Evolutionary conservation across 2,888 invertebrate species (phyloP).

Genomic region (Caenorhabditis japonica): DNA sequence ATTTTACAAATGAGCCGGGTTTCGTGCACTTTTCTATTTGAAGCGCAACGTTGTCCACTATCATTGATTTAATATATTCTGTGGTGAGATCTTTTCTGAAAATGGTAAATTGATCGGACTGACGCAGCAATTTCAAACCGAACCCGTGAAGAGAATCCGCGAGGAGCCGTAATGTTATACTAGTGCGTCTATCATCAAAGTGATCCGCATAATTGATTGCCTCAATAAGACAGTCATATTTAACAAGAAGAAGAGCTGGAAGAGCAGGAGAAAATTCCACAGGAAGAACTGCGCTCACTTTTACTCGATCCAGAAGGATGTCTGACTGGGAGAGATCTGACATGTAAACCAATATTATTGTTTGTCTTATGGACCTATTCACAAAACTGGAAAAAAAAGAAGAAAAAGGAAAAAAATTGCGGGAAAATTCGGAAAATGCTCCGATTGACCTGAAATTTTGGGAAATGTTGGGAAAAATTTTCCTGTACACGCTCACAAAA

Average conservation of each 20-base stretch:
- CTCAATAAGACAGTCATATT: conserved; percentile 49
- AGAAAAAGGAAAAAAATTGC: too few relatives aligned
- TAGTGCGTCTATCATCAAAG: conserved; percentile 56
- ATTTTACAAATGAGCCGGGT: conserved; percentile 14
- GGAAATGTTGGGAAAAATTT: too few relatives aligned
- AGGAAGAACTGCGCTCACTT: conserved; percentile 46
- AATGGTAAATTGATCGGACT: conserved; percentile 1
- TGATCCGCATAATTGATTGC: conserved; percentile 58
- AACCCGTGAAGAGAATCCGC: conserved; percentile 51
- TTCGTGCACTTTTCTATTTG: conserved; percentile 29
- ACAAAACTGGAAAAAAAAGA: too few relatives aligned
- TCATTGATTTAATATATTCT: conserved; percentile 39
- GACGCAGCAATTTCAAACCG: conserved; percentile 2
- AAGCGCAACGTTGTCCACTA: conserved; percentile 23
- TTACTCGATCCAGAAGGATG: conserved; percentile 26
- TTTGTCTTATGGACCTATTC: too few relatives aligned
- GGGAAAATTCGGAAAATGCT: too few relatives aligned
- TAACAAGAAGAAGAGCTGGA: conserved; percentile 53
- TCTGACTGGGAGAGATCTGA: conserved; percentile 24
- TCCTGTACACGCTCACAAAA: too few relatives aligned
- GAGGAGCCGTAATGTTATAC: conserved; percentile 45
- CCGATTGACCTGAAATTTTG: too few relatives aligned
- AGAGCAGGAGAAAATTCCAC: conserved; percentile 57
- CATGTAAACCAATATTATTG: background rate
- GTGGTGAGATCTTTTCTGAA: conserved; percentile 35